phyloP scores from a whole-genome alignment of 2,888 invertebrate species.

The Aphodius sticticus region DNA sequence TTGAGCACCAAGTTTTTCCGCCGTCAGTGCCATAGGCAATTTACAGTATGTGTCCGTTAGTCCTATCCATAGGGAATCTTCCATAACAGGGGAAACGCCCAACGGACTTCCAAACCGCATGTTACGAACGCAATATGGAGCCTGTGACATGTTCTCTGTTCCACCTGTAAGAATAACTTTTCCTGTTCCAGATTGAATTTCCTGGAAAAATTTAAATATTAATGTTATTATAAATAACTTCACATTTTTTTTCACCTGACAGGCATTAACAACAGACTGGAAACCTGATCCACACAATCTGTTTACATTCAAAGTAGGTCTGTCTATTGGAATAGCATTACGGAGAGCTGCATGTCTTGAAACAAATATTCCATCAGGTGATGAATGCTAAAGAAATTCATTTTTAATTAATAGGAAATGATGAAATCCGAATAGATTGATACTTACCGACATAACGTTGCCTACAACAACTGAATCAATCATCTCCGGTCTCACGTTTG shows the following conservation, averaged over 20 bases:
- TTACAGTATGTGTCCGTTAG: constrained; percentile 89
- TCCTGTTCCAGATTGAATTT: constrained; percentile 84
- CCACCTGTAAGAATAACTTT: constrained; percentile 91
- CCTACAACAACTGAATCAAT: constrained; percentile 92
- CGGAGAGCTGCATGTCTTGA: constrained; percentile 89
- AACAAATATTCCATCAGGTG: constrained; percentile 84
- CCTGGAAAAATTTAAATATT: constrained; percentile 63
- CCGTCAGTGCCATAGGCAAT: constrained; percentile 95
- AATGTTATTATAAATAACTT: constrained; percentile 6
- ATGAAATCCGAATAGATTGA: neutral
- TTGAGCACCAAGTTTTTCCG: constrained; percentile 90
- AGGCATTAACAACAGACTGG: constrained; percentile 90
- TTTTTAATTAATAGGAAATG: constrained; percentile 17
- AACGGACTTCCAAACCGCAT: constrained; percentile 88
- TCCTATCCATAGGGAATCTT: constrained; percentile 90
- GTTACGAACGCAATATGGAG: constrained; percentile 85
- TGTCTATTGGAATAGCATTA: constrained; percentile 84
- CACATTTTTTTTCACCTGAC: constrained; percentile 67
- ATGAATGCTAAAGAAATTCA: constrained; percentile 66
- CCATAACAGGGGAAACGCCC: constrained; percentile 78
- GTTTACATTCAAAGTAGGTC: constrained; percentile 88
- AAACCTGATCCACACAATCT: constrained; percentile 98
- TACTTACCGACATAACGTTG: constrained; percentile 82
- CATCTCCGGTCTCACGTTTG: constrained; percentile 82
- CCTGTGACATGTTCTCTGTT: constrained; percentile 94